These are phyloP conservation scores for Zaprionus ghesquierei DNA, from an alignment of 1,140 invertebrate genomes.

Conservation along the genomic window DNA sequence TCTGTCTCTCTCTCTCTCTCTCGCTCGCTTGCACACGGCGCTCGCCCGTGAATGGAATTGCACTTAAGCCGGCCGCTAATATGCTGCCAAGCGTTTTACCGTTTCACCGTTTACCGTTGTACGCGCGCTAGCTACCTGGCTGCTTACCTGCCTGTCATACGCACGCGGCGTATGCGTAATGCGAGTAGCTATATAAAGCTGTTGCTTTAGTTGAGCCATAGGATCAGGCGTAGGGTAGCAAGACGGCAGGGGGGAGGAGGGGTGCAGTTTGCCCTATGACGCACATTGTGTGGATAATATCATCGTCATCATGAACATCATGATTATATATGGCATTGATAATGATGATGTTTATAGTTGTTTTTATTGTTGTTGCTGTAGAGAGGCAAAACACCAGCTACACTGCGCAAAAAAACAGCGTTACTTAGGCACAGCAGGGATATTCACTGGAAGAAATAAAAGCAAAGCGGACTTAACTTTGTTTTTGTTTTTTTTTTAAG, in stretches of 20 bases:
- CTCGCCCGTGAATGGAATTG: slow-evolving; percentile 44
- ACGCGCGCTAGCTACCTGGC: slow-evolving; percentile 7
- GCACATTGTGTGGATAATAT: slow-evolving; percentile 32
- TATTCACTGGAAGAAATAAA: too few relatives aligned
- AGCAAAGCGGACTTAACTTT: too few relatives aligned
- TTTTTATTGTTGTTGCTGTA: not conserved
- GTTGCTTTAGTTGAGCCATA: slow-evolving; percentile 22
- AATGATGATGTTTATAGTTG: not conserved
- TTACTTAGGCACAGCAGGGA: too few relatives aligned
- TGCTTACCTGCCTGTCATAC: not conserved
- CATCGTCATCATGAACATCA: slow-evolving; percentile 31
- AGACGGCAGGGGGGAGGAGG: not conserved
- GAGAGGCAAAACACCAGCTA: not conserved
- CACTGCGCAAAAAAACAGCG: not conserved
- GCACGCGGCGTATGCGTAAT: slow-evolving; percentile 56
- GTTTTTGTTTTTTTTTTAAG: too few relatives aligned
- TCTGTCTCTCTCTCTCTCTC: not conserved
- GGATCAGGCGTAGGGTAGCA: too few relatives aligned
- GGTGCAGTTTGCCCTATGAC: slow-evolving; percentile 10
- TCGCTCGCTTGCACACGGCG: slow-evolving; percentile 1
- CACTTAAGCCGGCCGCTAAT: slow-evolving; percentile 50
- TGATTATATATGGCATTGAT: not conserved
- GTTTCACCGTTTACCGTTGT: slow-evolving; percentile 36
- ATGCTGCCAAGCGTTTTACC: slow-evolving; percentile 9
- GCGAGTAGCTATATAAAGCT: slow-evolving; percentile 37